phyloP scores from a whole-genome alignment of 2,797 vertebrate species.

The Chaetodon trifasciatus region DNA sequence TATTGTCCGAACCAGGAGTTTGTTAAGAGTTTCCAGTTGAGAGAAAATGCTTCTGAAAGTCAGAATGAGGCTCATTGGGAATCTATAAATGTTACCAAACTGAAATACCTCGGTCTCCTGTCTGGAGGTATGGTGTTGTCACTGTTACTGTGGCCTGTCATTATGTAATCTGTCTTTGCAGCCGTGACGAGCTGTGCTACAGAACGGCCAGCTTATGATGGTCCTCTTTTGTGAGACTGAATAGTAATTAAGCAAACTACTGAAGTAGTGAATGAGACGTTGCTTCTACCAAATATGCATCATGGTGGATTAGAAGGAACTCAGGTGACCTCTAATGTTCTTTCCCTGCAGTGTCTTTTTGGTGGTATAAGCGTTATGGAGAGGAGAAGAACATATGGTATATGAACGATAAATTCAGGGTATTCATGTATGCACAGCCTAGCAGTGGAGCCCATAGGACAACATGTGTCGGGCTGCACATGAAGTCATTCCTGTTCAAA shows the following conservation, averaged over 20 bases:
- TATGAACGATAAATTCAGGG: not conserved
- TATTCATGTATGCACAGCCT: not conserved
- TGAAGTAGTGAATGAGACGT: not conserved
- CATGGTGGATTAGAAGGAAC: not conserved
- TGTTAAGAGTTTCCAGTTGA: too few species aligned
- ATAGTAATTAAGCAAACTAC: not conserved
- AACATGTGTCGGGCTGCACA: not conserved
- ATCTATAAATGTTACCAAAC: not conserved
- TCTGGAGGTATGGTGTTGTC: not conserved
- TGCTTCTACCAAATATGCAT: not conserved
- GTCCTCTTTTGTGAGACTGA: not conserved
- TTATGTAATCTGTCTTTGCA: slow-evolving; percentile 1
- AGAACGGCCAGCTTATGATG: not conserved
- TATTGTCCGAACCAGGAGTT: too few species aligned
- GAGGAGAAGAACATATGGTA: not conserved
- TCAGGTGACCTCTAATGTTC: not conserved
- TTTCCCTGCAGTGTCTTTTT: not conserved
- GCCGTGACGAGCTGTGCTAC: not conserved
- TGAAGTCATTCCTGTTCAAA: not conserved
- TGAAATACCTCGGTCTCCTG: not conserved
- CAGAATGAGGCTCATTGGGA: not conserved
- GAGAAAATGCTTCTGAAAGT: too few species aligned
- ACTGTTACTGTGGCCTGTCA: not conserved
- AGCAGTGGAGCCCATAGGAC: not conserved
- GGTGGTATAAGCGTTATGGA: not conserved